Evolutionary conservation across 1,140 invertebrate species (phyloP).

Genomic region (Conus ventricosus): DNA sequence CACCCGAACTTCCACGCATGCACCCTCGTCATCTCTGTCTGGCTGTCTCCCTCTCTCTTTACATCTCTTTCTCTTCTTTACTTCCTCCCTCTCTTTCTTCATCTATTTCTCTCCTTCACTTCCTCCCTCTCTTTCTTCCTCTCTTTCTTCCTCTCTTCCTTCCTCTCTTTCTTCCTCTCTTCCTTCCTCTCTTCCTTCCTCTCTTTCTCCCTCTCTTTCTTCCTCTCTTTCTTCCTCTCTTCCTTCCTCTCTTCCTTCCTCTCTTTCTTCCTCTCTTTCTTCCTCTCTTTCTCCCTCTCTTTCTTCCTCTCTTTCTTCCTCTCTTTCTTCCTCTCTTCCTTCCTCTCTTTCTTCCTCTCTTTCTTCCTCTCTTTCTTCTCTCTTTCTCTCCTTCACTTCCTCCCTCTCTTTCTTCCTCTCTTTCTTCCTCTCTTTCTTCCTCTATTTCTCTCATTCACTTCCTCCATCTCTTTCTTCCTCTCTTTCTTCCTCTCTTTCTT

Average conservation of each 20-base stretch:
- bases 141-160: background rate
- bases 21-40: too few relatives aligned
- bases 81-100: background rate
- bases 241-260: background rate
- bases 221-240: constrained; percentile 11
- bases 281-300: too few relatives aligned
- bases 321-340: too few relatives aligned
- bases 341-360: too few relatives aligned
- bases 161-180: background rate
- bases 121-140: background rate
- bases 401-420: too few relatives aligned
- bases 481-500: background rate
- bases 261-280: too few relatives aligned
- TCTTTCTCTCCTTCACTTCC: too few relatives aligned
- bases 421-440: too few relatives aligned
- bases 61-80: background rate
- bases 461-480: background rate
- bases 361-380: too few relatives aligned
- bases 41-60: too few relatives aligned
- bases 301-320: too few relatives aligned
- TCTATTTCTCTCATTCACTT: background rate
- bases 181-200: background rate
- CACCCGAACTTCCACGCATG: too few relatives aligned
- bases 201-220: constrained; percentile 12
- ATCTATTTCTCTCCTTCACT: background rate